phyloP scores from a whole-genome alignment of 2,888 invertebrate genomes.

The Dendrolimus houi region DNA sequence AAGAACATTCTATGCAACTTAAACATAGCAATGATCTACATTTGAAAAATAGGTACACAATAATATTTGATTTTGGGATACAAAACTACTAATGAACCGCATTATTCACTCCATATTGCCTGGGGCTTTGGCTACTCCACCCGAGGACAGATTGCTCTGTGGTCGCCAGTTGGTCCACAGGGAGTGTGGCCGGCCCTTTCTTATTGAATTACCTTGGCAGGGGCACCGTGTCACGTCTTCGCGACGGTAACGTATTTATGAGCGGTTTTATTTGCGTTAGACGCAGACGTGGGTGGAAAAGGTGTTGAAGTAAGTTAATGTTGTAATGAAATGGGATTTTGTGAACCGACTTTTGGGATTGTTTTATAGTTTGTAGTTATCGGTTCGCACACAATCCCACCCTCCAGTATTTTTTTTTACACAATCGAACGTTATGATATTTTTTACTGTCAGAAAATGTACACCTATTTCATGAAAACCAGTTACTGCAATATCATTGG shows the following conservation, averaged over 20 bases:
- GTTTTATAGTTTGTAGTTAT: background rate
- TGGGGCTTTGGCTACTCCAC: background rate
- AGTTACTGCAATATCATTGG: too few relatives aligned
- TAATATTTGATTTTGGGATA: too few relatives aligned
- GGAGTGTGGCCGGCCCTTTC: conserved; percentile 40
- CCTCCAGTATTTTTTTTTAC: too few relatives aligned
- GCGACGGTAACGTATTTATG: conserved; percentile 33
- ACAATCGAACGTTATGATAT: too few relatives aligned
- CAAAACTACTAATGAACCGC: too few relatives aligned
- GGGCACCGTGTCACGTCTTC: conserved; percentile 26
- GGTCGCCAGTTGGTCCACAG: conserved; percentile 18
- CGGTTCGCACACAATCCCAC: background rate
- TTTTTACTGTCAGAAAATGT: too few relatives aligned
- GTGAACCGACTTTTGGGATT: background rate
- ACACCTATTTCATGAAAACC: too few relatives aligned
- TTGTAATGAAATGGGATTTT: background rate
- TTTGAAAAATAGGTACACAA: too few relatives aligned
- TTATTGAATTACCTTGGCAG: conserved; percentile 56
- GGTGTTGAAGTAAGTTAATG: background rate
- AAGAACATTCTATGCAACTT: too few relatives aligned
- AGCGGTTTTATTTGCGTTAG: conserved; percentile 25
- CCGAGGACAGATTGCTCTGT: background rate
- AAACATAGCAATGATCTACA: too few relatives aligned
- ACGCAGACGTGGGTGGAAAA: background rate
- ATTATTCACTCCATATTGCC: too few relatives aligned